A percentile compares a stretch with the other conserved stretches of the same genome.
These are phyloP conservation scores for Semicossyphus pulcher DNA, from an alignment of 2,113 vertebrate genomes.

Conservation along the genomic window DNA sequence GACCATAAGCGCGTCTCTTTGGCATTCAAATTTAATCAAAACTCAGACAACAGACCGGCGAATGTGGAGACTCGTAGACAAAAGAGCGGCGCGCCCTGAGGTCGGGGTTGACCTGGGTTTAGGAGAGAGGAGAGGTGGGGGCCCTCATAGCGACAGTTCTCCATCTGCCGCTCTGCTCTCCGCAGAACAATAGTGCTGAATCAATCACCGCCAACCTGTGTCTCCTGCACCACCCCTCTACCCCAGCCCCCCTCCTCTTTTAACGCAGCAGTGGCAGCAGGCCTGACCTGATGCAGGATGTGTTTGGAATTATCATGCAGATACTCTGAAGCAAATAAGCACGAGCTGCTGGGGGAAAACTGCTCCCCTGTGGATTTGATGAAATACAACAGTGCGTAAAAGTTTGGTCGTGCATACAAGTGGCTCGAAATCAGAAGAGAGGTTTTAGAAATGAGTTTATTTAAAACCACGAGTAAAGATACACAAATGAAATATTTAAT, in stretches of 20 bases:
- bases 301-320: slow-evolving; percentile 32
- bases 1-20: slow-evolving; percentile 28
- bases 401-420: neutral
- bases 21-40: slow-evolving; percentile 66
- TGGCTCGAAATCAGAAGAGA: neutral
- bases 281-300: slow-evolving; percentile 24
- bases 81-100: slow-evolving; percentile 62
- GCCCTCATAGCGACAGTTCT: slow-evolving; percentile 74
- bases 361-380: neutral
- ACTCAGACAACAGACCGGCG: slow-evolving; percentile 69
- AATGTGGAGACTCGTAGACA: slow-evolving; percentile 70
- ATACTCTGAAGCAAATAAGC: slow-evolving; percentile 3
- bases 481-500: too few relatives aligned
- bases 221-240: slow-evolving; percentile 36
- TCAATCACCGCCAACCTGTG: slow-evolving; percentile 79
- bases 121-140: slow-evolving; percentile 15
- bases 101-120: slow-evolving; percentile 63
- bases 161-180: slow-evolving; percentile 80
- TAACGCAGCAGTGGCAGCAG: slow-evolving; percentile 52
- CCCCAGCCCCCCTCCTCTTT: slow-evolving; percentile 9
- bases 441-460: too few relatives aligned
- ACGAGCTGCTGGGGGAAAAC: neutral
- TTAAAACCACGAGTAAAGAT: too few relatives aligned
- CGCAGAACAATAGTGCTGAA: slow-evolving; percentile 78
- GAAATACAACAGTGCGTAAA: slow-evolving; percentile 10